Evolutionary conservation across 2,797 vertebrate genomes (phyloP).

Genomic region (Scleropages formosus): DNA sequence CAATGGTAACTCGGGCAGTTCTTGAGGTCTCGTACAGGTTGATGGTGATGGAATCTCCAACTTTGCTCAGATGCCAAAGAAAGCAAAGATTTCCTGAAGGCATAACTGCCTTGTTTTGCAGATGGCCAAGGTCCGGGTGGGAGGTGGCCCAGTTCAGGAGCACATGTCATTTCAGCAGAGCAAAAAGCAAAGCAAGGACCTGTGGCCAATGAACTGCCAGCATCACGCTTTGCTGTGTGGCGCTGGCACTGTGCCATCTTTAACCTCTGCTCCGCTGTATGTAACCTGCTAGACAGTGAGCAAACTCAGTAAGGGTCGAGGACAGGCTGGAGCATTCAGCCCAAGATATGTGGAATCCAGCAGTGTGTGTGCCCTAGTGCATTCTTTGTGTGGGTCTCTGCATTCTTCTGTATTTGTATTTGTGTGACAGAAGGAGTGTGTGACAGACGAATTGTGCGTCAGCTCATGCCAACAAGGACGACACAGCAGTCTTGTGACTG

Average conservation of each 20-base stretch:
- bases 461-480: not conserved
- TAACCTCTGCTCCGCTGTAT: not conserved
- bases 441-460: too few species aligned
- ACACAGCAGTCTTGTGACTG: not conserved
- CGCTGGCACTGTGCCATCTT: not conserved
- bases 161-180: too few species aligned
- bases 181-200: too few species aligned
- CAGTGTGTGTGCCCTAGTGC: not conserved
- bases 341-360: not conserved
- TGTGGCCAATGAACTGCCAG: too few species aligned
- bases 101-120: too few species aligned
- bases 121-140: too few species aligned
- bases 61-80: too few species aligned
- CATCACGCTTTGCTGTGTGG: too few species aligned
- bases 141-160: too few species aligned
- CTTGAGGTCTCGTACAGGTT: not conserved
- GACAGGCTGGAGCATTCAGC: slow-evolving; percentile 20
- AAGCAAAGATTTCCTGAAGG: too few species aligned
- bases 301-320: slow-evolving; percentile 2
- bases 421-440: not conserved
- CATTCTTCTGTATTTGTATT: not conserved
- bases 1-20: not conserved
- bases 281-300: slow-evolving; percentile 11
- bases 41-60: too few species aligned
- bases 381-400: not conserved